phyloP scores from a whole-genome alignment of 2,888 invertebrate genomes.

The Netelia melanura region DNA sequence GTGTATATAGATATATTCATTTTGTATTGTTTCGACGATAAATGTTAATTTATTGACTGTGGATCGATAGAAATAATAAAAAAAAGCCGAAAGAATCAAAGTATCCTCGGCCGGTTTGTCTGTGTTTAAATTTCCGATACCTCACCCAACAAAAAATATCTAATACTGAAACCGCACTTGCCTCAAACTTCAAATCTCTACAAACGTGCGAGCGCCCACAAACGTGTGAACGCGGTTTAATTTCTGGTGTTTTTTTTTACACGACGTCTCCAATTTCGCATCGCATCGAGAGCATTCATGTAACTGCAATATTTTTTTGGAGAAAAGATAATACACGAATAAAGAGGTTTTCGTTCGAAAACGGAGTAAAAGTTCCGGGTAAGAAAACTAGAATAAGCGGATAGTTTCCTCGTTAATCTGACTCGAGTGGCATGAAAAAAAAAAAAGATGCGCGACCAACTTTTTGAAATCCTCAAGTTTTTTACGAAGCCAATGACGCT shows the following conservation, averaged over 20 bases:
- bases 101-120: conserved; percentile 21
- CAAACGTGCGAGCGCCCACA: too few relatives aligned
- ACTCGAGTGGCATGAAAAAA: too few relatives aligned
- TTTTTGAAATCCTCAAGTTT: too few relatives aligned
- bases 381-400: neutral
- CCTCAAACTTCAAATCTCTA: too few relatives aligned
- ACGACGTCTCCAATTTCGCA: neutral
- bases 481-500: too few relatives aligned
- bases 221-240: too few relatives aligned
- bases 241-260: neutral
- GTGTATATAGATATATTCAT: conserved; percentile 51
- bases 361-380: neutral
- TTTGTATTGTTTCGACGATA: conserved; percentile 78
- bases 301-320: neutral
- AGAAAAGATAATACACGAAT: neutral
- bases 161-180: neutral
- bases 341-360: conserved; percentile 7
- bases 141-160: neutral
- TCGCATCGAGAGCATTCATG: neutral
- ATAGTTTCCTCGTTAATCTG: conserved; percentile 9
- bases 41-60: conserved; percentile 83
- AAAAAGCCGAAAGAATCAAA: conserved; percentile 72
- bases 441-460: too few relatives aligned
- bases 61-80: conserved; percentile 81
- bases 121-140: conserved; percentile 23